Base-by-base conservation (phyloP, 2,113 vertebrate genomes). In the Gasterosteus aculeatus region DNA sequence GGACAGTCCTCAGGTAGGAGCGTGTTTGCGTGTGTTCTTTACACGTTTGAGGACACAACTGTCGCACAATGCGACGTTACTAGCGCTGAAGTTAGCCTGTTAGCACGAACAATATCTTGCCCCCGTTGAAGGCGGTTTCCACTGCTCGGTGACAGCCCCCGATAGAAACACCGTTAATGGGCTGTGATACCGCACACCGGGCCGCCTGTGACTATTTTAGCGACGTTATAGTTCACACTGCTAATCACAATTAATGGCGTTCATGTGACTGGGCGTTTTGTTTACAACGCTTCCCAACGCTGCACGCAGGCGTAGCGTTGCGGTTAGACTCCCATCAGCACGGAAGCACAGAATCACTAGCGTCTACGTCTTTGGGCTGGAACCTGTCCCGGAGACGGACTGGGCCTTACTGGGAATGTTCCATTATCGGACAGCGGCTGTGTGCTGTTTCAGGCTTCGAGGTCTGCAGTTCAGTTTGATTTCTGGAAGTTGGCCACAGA, bases 1-100 rank as follows among this genome's bases (percentile, higher is more conserved):
- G 88, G 97, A 99, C 92, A 99, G 97, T 93, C 97, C 98, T 61
- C 98, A 99, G 97, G 97, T 99, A 97, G 81, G 77, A 57, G 56
- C 6, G 15, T 3, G 53, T 10, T 10, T 39, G 29, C 33, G 2
- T 66, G 35, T 38, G 35, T 38, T 7, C 35, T 42, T 69, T 14
- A 4, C 44, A 12, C 56, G 12, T 58, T 22, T 61, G 3, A 56
- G 58, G 29, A 60, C 66, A 35, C 69, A 12, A 1, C 41, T 67
- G 26, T 59, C 33, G 49, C 10, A 51, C 22, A 16, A 47, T 33
- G 58, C 51, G 67, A 22, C 29, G 53, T 12, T 54, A 26, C 11
- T 42, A n/a, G 26, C 10, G 33, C 47, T 26, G 42, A 69, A 66
- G 38, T 81, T 69, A 64, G 69, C 76, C 56, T 71, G 18, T 63